Evolutionary conservation across 2,888 invertebrate genomes (phyloP).

Genomic region (Dorcus parallelipipedus): DNA sequence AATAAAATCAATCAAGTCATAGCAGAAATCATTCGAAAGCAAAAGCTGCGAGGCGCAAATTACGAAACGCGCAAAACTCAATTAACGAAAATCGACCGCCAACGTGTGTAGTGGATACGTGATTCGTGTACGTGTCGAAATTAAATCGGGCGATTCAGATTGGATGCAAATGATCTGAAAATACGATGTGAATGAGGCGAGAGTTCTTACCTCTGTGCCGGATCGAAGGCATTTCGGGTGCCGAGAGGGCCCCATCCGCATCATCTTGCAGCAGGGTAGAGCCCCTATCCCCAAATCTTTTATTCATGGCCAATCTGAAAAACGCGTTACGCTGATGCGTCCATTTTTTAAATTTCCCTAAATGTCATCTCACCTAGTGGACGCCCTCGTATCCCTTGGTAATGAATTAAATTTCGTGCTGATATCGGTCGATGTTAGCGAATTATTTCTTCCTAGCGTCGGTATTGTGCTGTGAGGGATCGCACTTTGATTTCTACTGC

Average conservation of each 20-base stretch:
- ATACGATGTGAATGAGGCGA: not conserved
- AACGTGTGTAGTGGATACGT: not conserved
- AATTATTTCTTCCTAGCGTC: constrained; percentile 47
- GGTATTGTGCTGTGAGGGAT: constrained; percentile 50
- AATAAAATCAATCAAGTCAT: not conserved
- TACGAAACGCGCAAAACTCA: not conserved
- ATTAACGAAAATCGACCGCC: not conserved
- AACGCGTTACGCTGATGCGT: not conserved
- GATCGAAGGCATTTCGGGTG: constrained; percentile 73
- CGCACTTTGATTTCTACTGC: constrained; percentile 44
- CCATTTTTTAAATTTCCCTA: not conserved
- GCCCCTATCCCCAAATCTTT: constrained; percentile 53
- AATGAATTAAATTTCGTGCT: constrained; percentile 70
- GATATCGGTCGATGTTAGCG: constrained; percentile 56
- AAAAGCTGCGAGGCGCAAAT: not conserved
- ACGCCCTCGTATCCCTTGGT: constrained; percentile 65
- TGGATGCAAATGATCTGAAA: too few species aligned
- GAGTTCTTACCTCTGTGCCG: constrained; percentile 56
- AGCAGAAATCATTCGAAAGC: not conserved
- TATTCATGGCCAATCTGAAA: constrained; percentile 49
- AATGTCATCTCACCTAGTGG: constrained; percentile 52
- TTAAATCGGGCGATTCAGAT: too few species aligned
- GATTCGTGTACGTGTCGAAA: too few species aligned
- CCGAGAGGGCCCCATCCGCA: constrained; percentile 75
- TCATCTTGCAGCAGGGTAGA: constrained; percentile 65